Conservation (phyloP, 1,140 invertebrate species). For the Drosophila nannoptera region DNA sequence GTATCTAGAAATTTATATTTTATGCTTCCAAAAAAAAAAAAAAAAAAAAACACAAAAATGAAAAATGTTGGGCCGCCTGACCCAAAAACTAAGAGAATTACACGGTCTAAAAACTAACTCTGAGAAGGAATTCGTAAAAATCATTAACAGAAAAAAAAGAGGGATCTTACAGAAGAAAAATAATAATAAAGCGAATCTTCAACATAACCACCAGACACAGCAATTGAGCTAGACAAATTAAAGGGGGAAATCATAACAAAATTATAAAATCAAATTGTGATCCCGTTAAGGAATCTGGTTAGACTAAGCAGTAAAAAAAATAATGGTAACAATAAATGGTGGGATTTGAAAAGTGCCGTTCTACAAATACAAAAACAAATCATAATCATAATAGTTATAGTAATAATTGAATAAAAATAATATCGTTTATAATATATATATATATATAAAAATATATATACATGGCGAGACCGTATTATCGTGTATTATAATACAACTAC, state of each 20-base stretch:
- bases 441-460: constrained; percentile 39
- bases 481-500: constrained; percentile 53
- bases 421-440: constrained; percentile 22
- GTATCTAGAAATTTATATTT: constrained; percentile 67
- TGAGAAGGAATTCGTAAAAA: constrained; percentile 7
- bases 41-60: constrained; percentile 37
- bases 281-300: constrained; percentile 43
- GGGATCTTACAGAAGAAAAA: constrained; percentile 21
- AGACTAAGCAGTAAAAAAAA: constrained; percentile 36
- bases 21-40: constrained; percentile 42
- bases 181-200: constrained; percentile 24
- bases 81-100: constrained; percentile 26
- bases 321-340: constrained; percentile 14
- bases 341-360: constrained; percentile 29
- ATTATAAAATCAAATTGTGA: constrained; percentile 18
- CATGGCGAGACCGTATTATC: constrained; percentile 21
- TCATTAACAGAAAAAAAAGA: constrained; percentile 29
- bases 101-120: constrained; percentile 25
- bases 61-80: background rate
- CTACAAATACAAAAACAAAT: constrained; percentile 71
- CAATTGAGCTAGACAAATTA: constrained; percentile 60
- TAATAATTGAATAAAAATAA: background rate
- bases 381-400: constrained; percentile 4
- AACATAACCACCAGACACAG: constrained; percentile 64
- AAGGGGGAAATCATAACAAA: constrained; percentile 37